Conservation (phyloP, 2,888 invertebrate genomes). For the Mesorhabditis sp. region DNA sequence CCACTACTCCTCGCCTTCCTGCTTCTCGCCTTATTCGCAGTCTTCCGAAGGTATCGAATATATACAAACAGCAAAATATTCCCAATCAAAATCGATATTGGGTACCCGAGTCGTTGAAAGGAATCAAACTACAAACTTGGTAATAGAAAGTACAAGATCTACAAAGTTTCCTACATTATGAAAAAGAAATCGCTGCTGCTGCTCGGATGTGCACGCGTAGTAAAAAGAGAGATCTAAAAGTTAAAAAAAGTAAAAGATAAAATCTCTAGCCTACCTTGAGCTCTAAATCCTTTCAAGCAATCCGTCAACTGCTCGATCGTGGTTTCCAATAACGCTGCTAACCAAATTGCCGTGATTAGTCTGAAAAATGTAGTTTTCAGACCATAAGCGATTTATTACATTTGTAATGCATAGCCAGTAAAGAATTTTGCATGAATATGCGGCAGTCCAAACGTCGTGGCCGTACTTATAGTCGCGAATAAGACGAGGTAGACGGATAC, state of each 20-base stretch:
- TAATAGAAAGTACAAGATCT: too few species aligned
- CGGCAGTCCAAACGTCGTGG: too few species aligned
- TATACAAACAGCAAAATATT: slow-evolving; percentile 1
- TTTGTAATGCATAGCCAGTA: too few species aligned
- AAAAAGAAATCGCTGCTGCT: neutral
- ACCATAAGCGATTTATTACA: too few species aligned
- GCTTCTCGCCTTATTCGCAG: neutral
- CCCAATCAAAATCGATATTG: neutral
- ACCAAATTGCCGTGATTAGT: too few species aligned
- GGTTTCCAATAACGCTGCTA: neutral
- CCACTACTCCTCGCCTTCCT: neutral
- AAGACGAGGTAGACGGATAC: too few species aligned
- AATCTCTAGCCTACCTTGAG: neutral
- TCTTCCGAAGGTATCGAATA: neutral
- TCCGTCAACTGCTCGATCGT: neutral
- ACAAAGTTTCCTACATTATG: neutral
- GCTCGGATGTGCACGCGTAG: neutral
- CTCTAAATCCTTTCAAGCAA: neutral
- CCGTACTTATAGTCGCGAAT: too few species aligned
- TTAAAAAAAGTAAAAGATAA: too few species aligned
- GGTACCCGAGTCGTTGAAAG: neutral
- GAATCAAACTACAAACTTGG: neutral
- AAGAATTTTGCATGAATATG: too few species aligned
- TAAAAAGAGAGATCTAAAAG: neutral
- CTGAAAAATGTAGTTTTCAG: too few species aligned